A percentile compares a stretch with the other conserved stretches of the same genome.
phyloP scores from a whole-genome alignment of 2,888 invertebrate genomes.

The Lochmaea crataegi region DNA sequence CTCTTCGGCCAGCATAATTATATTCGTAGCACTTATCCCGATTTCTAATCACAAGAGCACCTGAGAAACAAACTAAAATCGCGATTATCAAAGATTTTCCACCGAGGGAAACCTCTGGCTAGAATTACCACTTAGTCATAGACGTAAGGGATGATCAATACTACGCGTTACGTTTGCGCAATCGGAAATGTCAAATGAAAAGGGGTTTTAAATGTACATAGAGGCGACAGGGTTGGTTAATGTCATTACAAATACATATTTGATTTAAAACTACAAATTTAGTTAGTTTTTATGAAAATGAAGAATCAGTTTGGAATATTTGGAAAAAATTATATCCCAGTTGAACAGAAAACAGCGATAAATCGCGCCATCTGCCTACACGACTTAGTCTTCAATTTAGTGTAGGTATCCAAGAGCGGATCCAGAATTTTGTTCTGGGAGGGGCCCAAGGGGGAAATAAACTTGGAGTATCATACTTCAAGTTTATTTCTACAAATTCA shows the following conservation, averaged over 20 bases:
- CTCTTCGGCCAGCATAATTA: conserved; percentile 68
- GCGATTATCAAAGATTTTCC: conserved; percentile 35
- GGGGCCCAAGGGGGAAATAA: too few relatives aligned
- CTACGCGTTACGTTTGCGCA: conserved; percentile 46
- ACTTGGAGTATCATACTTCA: too few relatives aligned
- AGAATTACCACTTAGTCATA: conserved; percentile 51
- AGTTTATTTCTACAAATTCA: too few relatives aligned
- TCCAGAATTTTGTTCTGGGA: too few relatives aligned
- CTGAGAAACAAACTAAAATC: conserved; percentile 31
- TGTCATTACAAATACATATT: background rate
- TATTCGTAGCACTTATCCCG: conserved; percentile 29
- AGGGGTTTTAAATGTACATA: conserved; percentile 4
- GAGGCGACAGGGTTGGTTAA: conserved; percentile 29
- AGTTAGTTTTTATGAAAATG: too few relatives aligned
- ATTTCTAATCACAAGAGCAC: conserved; percentile 10
- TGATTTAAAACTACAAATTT: too few relatives aligned
- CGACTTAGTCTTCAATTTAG: too few relatives aligned
- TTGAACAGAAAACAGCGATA: too few relatives aligned
- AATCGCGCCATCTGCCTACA: too few relatives aligned
- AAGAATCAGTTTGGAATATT: too few relatives aligned
- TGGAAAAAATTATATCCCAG: too few relatives aligned
- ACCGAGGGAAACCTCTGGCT: conserved; percentile 30
- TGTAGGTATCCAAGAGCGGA: too few relatives aligned
- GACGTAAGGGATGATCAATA: conserved; percentile 51
- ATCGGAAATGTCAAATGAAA: conserved; percentile 28